Evolutionary conservation across 2,113 vertebrate species (phyloP).

Genomic region (Tachuris rubrigastra): DNA sequence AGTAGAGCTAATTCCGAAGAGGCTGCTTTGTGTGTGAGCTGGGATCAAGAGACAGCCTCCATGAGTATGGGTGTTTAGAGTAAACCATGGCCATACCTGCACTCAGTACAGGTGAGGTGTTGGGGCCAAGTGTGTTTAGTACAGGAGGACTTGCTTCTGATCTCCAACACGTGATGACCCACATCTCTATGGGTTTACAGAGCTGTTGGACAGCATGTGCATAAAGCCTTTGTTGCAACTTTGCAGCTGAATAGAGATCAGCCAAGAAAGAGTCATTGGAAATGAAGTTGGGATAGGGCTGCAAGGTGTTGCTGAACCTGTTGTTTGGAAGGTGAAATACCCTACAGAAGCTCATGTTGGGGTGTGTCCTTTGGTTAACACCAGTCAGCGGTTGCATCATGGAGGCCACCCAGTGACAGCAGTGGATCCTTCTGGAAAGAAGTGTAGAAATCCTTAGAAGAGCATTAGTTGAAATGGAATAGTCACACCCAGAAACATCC

Average conservation of each 20-base stretch:
- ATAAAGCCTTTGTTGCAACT: background rate
- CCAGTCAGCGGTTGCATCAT: background rate
- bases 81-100: background rate
- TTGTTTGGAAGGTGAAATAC: background rate
- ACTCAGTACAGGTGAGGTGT: background rate
- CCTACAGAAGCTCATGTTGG: fast-evolving
- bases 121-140: background rate
- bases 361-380: background rate
- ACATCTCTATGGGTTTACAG: background rate
- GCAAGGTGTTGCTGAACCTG: constrained; percentile 16
- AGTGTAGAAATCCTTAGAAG: background rate
- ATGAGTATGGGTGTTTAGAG: background rate
- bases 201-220: background rate
- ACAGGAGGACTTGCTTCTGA: background rate
- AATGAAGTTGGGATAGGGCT: background rate
- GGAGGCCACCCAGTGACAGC: background rate
- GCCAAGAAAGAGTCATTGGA: background rate
- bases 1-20: background rate
- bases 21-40: background rate
- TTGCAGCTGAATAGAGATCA: background rate
- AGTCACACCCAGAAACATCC: background rate
- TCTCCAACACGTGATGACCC: background rate
- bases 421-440: background rate
- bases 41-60: background rate
- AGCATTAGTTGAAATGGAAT: background rate